Base-by-base conservation (phyloP, 2,888 invertebrate species). In the Agonopterix heracliana region DNA sequence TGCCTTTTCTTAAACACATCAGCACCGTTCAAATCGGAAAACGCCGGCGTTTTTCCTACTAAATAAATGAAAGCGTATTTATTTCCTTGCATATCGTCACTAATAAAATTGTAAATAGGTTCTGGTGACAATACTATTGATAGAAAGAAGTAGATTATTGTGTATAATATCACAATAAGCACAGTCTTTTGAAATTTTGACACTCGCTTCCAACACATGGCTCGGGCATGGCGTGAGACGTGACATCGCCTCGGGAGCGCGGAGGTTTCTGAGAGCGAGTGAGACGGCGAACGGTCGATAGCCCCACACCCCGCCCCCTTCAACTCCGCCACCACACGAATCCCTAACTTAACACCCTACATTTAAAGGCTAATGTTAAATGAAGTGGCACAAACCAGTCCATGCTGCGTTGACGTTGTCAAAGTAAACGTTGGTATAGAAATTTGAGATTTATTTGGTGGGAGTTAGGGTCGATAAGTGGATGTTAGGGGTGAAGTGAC, bases 201-300 rank as follows among this genome's bases (percentile, higher is more conserved):
- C 50, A 74, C 57, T 56, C 68, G 68, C 46, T 77, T 75, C 65
- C 74, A 68, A 52, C 66, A 74, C 74, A 78, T 78, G 58, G 63
- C 12, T 71, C 67, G 53, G 11, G 48, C 34, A 45, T 45, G 7
- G 44, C 35, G 52, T 53, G 41, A 11, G 9, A 12, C 41, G 41
- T 41, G 13, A n/a, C 41, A 9, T 12, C 12, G 41, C 12, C n/a
- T 38, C 38, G 41, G 11, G 41, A n/a, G 41, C 11, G 11, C 41
- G 41, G 12, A 5, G 13, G 13, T 12, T 11, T 41, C 41, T 41
- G 41, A 7, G 40, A 35, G 17, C 36, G 5, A 34, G 8, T 12
- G 46, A 34, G 41, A 46, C 34, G 13, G 7, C 11, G 34, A 34
- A 41, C 26, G 38, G 38, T 46, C 46, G 41, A 43, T 43, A 43